Evolutionary conservation across 2,113 vertebrate genomes (phyloP).

Genomic region (Lycaon pictus): DNA sequence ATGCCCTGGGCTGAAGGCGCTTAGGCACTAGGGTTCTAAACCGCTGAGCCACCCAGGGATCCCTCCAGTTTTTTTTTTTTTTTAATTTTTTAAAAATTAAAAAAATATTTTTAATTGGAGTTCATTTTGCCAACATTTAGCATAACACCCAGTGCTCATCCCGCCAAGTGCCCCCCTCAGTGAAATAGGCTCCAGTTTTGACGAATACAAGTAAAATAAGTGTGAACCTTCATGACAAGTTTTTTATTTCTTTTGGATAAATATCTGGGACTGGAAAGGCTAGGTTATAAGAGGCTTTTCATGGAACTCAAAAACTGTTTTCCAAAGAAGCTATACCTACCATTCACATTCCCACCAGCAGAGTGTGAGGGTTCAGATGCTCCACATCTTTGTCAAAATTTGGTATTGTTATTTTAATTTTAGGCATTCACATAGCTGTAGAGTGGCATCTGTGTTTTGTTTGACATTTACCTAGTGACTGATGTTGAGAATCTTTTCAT

Average conservation of each 20-base stretch:
- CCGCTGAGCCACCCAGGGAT: too few species aligned
- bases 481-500: neutral
- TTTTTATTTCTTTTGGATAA: constrained; percentile 31
- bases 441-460: neutral
- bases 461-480: neutral
- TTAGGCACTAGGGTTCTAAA: too few species aligned
- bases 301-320: neutral
- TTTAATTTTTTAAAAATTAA: too few species aligned
- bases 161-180: too few species aligned
- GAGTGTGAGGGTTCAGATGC: neutral
- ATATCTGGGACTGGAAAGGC: neutral
- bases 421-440: neutral
- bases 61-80: too few species aligned
- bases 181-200: neutral
- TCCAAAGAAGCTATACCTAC: neutral
- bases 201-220: neutral
- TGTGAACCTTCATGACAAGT: neutral
- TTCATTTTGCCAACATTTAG: too few species aligned
- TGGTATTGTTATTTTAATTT: neutral
- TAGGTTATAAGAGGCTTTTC: neutral
- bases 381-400: neutral
- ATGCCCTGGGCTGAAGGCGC: too few species aligned
- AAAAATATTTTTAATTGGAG: too few species aligned
- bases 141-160: too few species aligned
- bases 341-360: neutral